These are phyloP conservation scores for Muscicapa striata DNA, from an alignment of 2,797 vertebrate genomes.

Conservation along the genomic window DNA sequence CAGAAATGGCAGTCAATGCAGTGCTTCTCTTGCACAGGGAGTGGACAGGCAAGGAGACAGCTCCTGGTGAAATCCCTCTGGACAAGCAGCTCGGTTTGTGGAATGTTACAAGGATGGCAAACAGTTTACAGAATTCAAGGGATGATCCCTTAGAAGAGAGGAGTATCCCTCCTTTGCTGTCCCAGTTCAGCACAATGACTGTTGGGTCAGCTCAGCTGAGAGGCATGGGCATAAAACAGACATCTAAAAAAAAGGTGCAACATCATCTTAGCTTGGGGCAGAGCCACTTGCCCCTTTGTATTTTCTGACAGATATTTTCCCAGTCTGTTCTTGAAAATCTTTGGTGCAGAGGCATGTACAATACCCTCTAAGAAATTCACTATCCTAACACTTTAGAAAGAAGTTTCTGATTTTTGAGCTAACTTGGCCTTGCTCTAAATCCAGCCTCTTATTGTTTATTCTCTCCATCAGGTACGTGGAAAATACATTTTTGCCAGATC, in stretches of 20 bases:
- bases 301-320: background rate
- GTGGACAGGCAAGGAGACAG: background rate
- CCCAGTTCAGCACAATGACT: background rate
- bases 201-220: background rate
- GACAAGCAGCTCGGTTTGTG: background rate
- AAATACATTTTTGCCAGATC: background rate
- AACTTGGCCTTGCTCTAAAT: background rate
- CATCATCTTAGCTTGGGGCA: background rate
- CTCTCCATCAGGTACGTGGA: background rate
- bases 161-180: background rate
- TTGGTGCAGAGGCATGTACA: background rate
- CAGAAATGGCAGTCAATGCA: background rate
- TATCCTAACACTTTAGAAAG: background rate
- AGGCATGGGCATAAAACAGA: background rate
- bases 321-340: background rate
- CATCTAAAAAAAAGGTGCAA: background rate
- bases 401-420: background rate
- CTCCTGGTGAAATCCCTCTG: background rate
- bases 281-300: background rate
- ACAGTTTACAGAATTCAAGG: background rate
- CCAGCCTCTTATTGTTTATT: background rate
- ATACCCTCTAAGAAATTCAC: background rate
- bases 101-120: background rate
- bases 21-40: background rate
- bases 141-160: background rate